Evolutionary conservation across 2,113 vertebrate genomes (phyloP).

Genomic region (Bubo bubo): DNA sequence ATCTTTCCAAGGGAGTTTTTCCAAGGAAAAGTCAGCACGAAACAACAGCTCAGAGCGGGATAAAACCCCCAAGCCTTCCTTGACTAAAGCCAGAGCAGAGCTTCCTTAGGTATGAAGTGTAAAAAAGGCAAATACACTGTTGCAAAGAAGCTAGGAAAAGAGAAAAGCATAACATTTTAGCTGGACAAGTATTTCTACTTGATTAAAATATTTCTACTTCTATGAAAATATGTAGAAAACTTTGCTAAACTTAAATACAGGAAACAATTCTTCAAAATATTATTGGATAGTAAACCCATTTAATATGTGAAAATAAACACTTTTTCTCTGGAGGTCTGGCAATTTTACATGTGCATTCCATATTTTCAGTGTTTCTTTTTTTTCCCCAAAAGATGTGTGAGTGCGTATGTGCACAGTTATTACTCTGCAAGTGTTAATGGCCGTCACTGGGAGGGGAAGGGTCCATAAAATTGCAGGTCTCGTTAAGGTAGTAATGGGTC

Average conservation of each 20-base stretch:
- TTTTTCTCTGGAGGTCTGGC: background rate
- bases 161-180: background rate
- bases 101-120: background rate
- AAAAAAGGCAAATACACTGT: background rate
- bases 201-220: background rate
- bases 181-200: background rate
- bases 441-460: background rate
- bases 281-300: background rate
- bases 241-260: background rate
- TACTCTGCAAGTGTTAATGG: background rate
- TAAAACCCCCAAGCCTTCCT: background rate
- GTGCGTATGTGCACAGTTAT: rapidly evolving
- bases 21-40: background rate
- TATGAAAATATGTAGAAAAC: background rate
- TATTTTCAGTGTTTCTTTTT: background rate
- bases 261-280: background rate
- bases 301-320: background rate
- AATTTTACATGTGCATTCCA: background rate
- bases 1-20: background rate
- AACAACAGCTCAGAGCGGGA: background rate
- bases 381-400: background rate
- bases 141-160: background rate
- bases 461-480: background rate
- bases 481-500: background rate
- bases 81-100: background rate